Evolutionary conservation across 2,797 vertebrate genomes (phyloP), one percentile per base, ranked within the genome.

Genomic region (Synanceia verrucosa): DNA sequence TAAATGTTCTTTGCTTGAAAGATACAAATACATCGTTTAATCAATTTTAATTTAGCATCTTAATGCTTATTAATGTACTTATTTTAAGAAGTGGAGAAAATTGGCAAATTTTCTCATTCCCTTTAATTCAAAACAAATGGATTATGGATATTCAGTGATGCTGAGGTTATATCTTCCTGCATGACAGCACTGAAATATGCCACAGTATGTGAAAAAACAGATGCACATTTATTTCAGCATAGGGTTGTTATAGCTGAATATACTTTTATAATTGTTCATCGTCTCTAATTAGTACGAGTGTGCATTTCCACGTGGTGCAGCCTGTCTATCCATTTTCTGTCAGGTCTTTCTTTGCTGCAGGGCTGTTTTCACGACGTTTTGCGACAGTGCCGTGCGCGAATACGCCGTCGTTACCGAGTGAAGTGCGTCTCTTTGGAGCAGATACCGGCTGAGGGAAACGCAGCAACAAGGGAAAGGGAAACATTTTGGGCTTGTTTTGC

Each of bases 381-480:
- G 72, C 95, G 95, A 94, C 94, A 94, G 76, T 94, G 90, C 92
- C 92, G 92, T 90, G 57, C 61, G 64, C 48, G 69, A 83, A 81
- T 88, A 79, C 86, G 88, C n/a, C 85, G 78, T 89, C 83, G 85
- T 68, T 89, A 82, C 86, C 39, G 85, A 92, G 73, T 83, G 84
- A 88, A 92, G 90, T 89, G 89, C 87, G 90, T 91, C 89, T 90
- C 89, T 90, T 78, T 81, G 80, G 92, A 92, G 91, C 88, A 93
- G 89, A 94, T 89, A 95, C 95, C 95, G 95, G 95, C 88, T 91
- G 91, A 80, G 91, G 79, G 91, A 88, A 88, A 89, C 93, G 93
- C 91, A 93, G 91, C 85, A 84, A 87, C 81, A 67, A 91, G 74
- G 91, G 81, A 91, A 91, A 91, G 83, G 76, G 72, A 77, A 55